A percentile compares a stretch with the other conserved stretches of the same genome.
phyloP scores from a whole-genome alignment of 2,797 vertebrate genomes.

The Merluccius polli region DNA sequence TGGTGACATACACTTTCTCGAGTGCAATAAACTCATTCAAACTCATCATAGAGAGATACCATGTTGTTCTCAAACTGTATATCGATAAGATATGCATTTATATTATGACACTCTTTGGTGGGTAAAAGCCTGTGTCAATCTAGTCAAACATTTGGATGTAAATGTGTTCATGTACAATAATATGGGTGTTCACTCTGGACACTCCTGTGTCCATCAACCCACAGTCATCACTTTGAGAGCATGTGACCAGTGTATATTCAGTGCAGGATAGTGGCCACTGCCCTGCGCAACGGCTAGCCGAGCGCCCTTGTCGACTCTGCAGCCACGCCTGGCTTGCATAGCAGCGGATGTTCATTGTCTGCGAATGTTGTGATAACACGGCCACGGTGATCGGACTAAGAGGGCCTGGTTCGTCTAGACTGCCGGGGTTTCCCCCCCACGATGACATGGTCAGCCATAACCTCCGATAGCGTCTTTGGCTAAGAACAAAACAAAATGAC shows the following conservation, averaged over 20 bases:
- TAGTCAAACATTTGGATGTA: background rate
- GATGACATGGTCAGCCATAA: background rate
- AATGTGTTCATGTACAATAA: background rate
- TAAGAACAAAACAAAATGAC: background rate
- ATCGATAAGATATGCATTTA: background rate
- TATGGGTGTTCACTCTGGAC: background rate
- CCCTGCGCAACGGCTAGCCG: background rate
- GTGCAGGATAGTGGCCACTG: background rate
- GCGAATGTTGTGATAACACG: slow-evolving; percentile 1
- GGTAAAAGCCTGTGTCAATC: background rate
- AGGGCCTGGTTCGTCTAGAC: background rate
- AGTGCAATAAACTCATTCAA: background rate
- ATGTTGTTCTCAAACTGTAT: background rate
- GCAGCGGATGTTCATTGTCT: background rate
- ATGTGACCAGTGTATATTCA: background rate
- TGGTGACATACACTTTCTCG: background rate
- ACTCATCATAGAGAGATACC: background rate
- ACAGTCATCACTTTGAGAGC: background rate
- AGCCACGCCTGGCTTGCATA: background rate
- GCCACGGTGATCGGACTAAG: background rate
- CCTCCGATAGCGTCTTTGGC: background rate
- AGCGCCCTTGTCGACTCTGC: background rate
- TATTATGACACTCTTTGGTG: background rate
- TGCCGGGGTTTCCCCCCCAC: background rate
- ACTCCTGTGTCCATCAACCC: too few relatives aligned